Evolutionary conservation across 1,140 invertebrate genomes (phyloP).

Genomic region (Drosophila santomea): DNA sequence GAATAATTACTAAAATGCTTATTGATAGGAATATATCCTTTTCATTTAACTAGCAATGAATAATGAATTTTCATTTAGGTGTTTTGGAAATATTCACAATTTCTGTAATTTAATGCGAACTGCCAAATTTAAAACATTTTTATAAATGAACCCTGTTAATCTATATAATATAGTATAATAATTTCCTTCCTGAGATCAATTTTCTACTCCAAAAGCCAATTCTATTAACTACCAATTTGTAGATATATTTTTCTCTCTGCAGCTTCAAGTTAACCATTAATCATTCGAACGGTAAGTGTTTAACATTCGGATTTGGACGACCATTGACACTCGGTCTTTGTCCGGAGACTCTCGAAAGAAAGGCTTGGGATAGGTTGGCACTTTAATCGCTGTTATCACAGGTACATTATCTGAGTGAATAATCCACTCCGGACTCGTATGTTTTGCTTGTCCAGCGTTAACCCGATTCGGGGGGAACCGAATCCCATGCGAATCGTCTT

Average conservation of each 20-base stretch:
- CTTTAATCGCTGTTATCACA: conserved; percentile 6
- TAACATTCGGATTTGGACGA: conserved; percentile 45
- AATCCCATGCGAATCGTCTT: conserved; percentile 6
- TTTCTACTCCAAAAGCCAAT: background rate
- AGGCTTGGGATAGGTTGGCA: conserved; percentile 11
- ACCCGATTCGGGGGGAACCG: conserved; percentile 15
- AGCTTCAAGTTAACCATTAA: conserved; percentile 15
- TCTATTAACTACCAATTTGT: background rate
- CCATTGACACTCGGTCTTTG: conserved; percentile 46
- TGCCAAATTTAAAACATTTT: too few species aligned
- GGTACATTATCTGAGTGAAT: conserved; percentile 21
- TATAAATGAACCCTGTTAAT: too few species aligned
- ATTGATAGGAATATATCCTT: too few species aligned
- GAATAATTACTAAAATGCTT: too few species aligned
- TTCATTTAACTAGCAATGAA: too few species aligned
- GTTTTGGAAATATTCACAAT: too few species aligned
- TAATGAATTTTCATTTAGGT: too few species aligned
- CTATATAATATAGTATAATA: too few species aligned
- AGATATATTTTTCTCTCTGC: conserved; percentile 6
- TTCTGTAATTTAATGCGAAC: too few species aligned
- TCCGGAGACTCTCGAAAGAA: conserved; percentile 16
- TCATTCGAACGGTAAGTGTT: conserved; percentile 30
- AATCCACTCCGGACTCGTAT: conserved; percentile 25
- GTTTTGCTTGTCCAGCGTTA: conserved; percentile 31
- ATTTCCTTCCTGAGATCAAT: too few species aligned